Percentiles rank a stretch among this genome's conserved stretches.
Conservation (phyloP, 2,113 vertebrate species). For the Alethe castanea region DNA sequence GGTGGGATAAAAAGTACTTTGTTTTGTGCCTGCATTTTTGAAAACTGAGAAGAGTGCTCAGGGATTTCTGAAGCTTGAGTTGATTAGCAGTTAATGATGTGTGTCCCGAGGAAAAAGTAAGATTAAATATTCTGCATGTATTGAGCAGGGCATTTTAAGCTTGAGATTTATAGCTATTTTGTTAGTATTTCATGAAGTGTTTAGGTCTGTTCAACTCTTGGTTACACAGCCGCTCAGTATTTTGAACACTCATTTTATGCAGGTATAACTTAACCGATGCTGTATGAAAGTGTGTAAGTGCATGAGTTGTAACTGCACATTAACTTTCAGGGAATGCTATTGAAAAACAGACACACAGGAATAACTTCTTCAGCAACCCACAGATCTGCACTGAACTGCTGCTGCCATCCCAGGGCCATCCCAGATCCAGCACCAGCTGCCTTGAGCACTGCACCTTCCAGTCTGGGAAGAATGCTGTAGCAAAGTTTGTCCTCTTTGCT, state of each 20-base stretch:
- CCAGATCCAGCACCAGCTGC: not conserved
- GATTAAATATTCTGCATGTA: slow-evolving; percentile 66
- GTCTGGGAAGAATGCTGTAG: not conserved
- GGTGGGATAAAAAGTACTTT: slow-evolving; percentile 62
- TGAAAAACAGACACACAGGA: not conserved
- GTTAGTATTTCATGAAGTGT: slow-evolving; percentile 56
- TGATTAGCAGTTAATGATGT: slow-evolving; percentile 79
- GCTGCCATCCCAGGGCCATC: not conserved
- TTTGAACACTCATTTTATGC: slow-evolving; percentile 57
- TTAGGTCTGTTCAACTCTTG: slow-evolving; percentile 41
- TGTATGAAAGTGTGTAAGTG: not conserved
- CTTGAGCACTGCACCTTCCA: not conserved
- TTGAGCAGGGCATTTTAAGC: slow-evolving; percentile 65
- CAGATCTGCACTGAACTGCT: not conserved
- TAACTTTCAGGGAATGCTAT: not conserved
- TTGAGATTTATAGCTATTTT: slow-evolving; percentile 64
- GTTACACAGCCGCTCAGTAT: slow-evolving; percentile 25
- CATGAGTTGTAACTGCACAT: not conserved
- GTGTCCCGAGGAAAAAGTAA: slow-evolving; percentile 73
- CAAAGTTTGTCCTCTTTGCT: not conserved
- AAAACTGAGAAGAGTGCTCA: slow-evolving; percentile 65
- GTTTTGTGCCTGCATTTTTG: slow-evolving; percentile 70
- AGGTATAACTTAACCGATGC: slow-evolving; percentile 21
- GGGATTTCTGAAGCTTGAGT: slow-evolving; percentile 74
- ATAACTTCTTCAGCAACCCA: not conserved